These are phyloP conservation scores for Acanthis flammea DNA, from an alignment of 2,797 vertebrate species.

Conservation along the genomic window DNA sequence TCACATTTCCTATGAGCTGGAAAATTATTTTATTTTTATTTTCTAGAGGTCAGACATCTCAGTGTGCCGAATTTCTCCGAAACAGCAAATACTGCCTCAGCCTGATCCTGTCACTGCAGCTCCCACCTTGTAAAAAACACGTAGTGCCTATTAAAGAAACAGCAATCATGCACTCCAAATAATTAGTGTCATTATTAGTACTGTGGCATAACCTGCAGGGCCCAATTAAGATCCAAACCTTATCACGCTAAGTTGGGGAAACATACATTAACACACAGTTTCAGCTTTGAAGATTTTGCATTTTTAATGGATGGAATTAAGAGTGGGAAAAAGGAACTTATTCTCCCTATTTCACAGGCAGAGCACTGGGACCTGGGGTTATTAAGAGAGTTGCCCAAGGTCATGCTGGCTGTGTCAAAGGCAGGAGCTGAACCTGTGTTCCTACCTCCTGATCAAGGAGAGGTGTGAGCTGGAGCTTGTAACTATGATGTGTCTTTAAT, in stretches of 20 bases:
- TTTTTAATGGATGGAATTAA: slow-evolving; percentile 44
- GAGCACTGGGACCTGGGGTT: background rate
- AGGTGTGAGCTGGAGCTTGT: background rate
- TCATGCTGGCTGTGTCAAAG: background rate
- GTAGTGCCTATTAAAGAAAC: slow-evolving; percentile 11
- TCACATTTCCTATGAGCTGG: background rate
- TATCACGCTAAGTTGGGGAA: background rate
- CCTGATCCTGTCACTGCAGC: background rate
- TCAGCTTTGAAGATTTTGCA: slow-evolving; percentile 48
- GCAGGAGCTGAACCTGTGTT: slow-evolving; percentile 3
- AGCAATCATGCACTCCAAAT: slow-evolving; percentile 6
- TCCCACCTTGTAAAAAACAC: background rate
- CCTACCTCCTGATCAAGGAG: background rate
- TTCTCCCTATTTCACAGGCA: background rate
- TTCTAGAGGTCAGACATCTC: background rate
- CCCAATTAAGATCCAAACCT: slow-evolving; percentile 44
- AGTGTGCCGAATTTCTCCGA: background rate
- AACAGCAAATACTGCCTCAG: background rate
- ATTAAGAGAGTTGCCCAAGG: background rate
- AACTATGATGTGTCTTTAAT: background rate
- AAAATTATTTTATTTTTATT: background rate
- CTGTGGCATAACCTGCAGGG: slow-evolving; percentile 34
- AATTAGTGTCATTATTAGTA: slow-evolving; percentile 48
- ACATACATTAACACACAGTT: background rate
- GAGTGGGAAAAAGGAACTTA: slow-evolving; percentile 13